Base-by-base conservation (phyloP, 2,113 vertebrate species). In the Mustelus asterias region DNA sequence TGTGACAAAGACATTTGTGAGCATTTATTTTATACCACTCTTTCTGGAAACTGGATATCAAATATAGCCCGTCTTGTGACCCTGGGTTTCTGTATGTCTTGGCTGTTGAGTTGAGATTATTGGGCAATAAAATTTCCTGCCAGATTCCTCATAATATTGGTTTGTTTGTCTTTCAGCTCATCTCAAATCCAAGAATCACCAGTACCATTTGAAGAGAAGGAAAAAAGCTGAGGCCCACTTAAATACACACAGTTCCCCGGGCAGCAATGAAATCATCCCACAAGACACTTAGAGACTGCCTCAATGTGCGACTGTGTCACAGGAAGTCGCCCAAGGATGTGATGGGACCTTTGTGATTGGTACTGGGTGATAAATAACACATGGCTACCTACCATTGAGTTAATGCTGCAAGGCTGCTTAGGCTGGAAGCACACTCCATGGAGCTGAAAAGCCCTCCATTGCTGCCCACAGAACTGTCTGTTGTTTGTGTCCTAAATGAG, bases 131-230 rank as follows among this genome's bases (percentile, higher is more conserved):
- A 96, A 96, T 96, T 96, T 94, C 72, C 94, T 96, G 96, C 96
- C 96, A 96, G 33, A 1, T 0, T 24, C 86, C 24, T 20, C 72
- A 95, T 96, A 22, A 92, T 95, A 96, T 97, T 10, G 26, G 96
- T 69, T 0, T 0, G 72, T 96, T 96, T 86, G 26, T 70, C 96
- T 86, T 96, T 89, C 96, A 99, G 99, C 98, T 96, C 99, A 99
- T 97, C 97, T 98, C 7, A 98, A 98, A 41, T 99, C 99, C 96
- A 99, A 98, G 97, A 98, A 98, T 96, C 99, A 99, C 96, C 97
- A 97, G 97, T 96, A 98, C 96, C 98, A 98, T 5, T 96, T 98
- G 96, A 99, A 97, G 98, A 99, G 98, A 97, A 98, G 97, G 96
- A 98, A 97, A 96, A 98, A 97, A 97, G 60, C 89, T 22, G 89